phyloP scores from a whole-genome alignment of 2,888 invertebrate genomes.

The Lordiphosa andalusiaca region DNA sequence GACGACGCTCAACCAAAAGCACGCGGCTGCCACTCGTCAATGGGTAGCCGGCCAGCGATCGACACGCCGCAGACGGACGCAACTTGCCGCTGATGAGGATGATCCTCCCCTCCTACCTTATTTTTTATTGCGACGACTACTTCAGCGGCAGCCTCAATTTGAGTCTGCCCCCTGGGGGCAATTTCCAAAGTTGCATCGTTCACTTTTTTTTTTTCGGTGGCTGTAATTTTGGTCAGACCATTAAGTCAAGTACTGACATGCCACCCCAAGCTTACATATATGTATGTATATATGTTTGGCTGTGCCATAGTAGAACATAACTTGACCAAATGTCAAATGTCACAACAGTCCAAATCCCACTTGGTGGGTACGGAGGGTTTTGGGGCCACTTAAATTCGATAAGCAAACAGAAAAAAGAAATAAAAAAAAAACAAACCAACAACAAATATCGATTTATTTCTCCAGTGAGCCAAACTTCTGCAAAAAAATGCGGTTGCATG shows the following conservation, averaged over 20 bases:
- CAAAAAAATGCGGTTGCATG: conserved; percentile 2
- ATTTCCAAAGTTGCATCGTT: conserved; percentile 36
- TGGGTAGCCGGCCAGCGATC: conserved; percentile 34
- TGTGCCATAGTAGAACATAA: background rate
- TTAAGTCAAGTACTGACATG: conserved; percentile 31
- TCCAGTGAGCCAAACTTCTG: conserved; percentile 14
- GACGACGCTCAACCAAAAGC: conserved; percentile 36
- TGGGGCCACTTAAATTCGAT: conserved; percentile 38
- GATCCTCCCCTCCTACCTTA: conserved; percentile 39
- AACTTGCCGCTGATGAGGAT: conserved; percentile 48
- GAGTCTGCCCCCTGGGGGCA: conserved; percentile 41
- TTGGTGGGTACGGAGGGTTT: conserved; percentile 15
- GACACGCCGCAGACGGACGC: conserved; percentile 46
- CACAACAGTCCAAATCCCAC: conserved; percentile 22
- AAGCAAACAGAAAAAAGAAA: conserved; percentile 23
- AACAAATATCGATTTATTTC: conserved; percentile 23
- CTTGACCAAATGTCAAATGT: conserved; percentile 17
- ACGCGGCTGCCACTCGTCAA: conserved; percentile 72
- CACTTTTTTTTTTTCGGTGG: conserved; percentile 36
- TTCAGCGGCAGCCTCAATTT: conserved; percentile 62
- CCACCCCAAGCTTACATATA: conserved; percentile 4
- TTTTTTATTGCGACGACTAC: conserved; percentile 36
- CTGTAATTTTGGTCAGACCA: conserved; percentile 51
- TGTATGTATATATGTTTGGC: no score
- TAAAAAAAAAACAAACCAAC: no score